Percentiles rank a stretch among this genome's conserved stretches.
Evolutionary conservation across 2,797 vertebrate genomes (phyloP).

Genomic region (Pachyuromys duprasi): DNA sequence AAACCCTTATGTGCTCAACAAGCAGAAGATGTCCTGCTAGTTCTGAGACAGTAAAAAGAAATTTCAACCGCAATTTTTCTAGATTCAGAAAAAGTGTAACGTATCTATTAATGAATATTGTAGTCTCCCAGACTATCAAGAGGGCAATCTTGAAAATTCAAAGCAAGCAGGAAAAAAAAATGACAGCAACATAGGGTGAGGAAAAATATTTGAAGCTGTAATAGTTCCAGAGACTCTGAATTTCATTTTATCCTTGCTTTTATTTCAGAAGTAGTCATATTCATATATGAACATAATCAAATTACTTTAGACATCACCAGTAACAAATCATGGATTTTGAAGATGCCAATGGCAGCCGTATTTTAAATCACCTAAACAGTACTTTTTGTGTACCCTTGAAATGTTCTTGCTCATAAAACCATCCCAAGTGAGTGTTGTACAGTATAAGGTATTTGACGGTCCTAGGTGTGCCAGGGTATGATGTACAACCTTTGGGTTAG

Average conservation of each 20-base stretch:
- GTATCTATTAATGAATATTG: neutral
- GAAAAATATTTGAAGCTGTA: neutral
- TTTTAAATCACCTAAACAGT: neutral
- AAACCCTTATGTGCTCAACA: neutral
- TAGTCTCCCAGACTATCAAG: neutral
- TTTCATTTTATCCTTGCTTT: slow-evolving; percentile 7
- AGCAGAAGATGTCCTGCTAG: neutral
- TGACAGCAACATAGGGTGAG: neutral
- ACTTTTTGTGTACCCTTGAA: neutral
- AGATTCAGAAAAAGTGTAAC: neutral
- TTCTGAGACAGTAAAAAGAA: neutral
- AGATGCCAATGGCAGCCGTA: neutral
- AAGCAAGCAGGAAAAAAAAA: neutral
- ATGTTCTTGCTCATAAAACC: slow-evolving; percentile 28
- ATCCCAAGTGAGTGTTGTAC: neutral
- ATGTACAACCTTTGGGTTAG: neutral
- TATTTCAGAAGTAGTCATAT: neutral
- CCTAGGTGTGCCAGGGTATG: neutral
- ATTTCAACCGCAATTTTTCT: neutral
- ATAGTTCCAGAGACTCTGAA: neutral
- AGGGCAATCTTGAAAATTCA: neutral
- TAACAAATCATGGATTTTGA: neutral
- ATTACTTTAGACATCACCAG: neutral
- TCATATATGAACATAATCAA: neutral
- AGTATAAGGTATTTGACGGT: neutral